Conservation (phyloP, 2,888 invertebrate species). For the Campoplex nolae region DNA sequence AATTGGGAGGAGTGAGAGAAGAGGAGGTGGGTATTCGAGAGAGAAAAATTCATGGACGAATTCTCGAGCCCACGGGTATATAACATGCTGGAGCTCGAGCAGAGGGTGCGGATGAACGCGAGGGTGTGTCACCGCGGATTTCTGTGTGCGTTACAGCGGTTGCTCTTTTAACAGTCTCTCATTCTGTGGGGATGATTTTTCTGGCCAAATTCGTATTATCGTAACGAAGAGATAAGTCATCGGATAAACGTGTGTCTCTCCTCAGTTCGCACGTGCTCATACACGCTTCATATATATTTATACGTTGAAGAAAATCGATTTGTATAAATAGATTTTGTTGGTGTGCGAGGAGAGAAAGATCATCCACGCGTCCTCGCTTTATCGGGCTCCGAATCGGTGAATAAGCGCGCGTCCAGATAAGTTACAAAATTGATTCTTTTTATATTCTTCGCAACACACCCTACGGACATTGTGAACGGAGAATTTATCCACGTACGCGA, state of each 20-base stretch:
- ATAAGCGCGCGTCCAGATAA: constrained; percentile 67
- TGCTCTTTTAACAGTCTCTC: constrained; percentile 79
- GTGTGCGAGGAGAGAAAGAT: neutral
- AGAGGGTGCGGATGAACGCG: constrained; percentile 1
- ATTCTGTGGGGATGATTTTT: constrained; percentile 77
- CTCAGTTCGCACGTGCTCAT: constrained; percentile 63
- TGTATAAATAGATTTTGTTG: neutral
- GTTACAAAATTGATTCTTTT: constrained; percentile 41
- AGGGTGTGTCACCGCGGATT: constrained; percentile 33
- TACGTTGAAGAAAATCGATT: neutral
- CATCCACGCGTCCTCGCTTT: constrained; percentile 43
- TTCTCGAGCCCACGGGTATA: constrained; percentile 28
- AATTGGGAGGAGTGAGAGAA: neutral
- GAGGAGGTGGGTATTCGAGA: neutral
- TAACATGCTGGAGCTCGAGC: constrained; percentile 4
- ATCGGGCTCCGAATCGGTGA: constrained; percentile 77
- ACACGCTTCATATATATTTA: neutral
- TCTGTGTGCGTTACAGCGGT: constrained; percentile 63
- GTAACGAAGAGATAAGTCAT: constrained; percentile 80
- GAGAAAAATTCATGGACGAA: constrained; percentile 33
- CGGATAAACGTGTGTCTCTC: constrained; percentile 69
- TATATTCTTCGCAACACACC: constrained; percentile 22
- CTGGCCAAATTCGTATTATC: constrained; percentile 75
- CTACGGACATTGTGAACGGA: neutral
- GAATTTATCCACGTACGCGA: neutral